Evolutionary conservation across 2,888 invertebrate genomes (phyloP).

Genomic region (Pachydiplax longipennis): DNA sequence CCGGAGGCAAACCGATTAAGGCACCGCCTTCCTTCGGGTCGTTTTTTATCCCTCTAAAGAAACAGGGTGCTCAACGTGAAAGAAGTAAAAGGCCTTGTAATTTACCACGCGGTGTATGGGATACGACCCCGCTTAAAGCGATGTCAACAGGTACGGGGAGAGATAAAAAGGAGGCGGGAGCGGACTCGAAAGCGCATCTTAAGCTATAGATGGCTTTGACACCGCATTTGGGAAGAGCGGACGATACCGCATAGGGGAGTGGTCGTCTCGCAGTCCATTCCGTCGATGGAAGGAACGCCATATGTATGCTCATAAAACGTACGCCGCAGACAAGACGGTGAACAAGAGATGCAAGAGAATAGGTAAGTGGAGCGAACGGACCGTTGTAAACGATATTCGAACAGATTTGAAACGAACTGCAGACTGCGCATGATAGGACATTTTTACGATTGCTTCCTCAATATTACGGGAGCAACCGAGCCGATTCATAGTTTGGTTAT

Average conservation of each 20-base stretch:
- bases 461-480: too few relatives aligned
- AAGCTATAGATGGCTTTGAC: neutral
- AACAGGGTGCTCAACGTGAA: neutral
- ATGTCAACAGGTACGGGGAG: neutral
- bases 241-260: neutral
- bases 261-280: neutral
- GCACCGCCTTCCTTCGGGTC: too few relatives aligned
- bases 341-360: neutral
- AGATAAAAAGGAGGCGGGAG: neutral
- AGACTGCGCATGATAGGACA: too few relatives aligned
- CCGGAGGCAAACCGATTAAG: too few relatives aligned
- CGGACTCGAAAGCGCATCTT: neutral
- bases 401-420: too few relatives aligned
- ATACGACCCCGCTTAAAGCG: neutral
- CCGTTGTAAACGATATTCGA: neutral
- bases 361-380: neutral
- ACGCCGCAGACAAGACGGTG: neutral
- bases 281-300: neutral
- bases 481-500: too few relatives aligned
- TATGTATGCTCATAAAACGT: neutral
- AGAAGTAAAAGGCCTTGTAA: neutral
- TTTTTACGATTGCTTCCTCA: too few relatives aligned
- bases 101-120: neutral
- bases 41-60: too few relatives aligned
- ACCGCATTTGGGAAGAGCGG: neutral